A percentile compares a stretch with the other conserved stretches of the same genome.
Evolutionary conservation across 2,113 vertebrate genomes (phyloP).

Genomic region (Barbus barbus): DNA sequence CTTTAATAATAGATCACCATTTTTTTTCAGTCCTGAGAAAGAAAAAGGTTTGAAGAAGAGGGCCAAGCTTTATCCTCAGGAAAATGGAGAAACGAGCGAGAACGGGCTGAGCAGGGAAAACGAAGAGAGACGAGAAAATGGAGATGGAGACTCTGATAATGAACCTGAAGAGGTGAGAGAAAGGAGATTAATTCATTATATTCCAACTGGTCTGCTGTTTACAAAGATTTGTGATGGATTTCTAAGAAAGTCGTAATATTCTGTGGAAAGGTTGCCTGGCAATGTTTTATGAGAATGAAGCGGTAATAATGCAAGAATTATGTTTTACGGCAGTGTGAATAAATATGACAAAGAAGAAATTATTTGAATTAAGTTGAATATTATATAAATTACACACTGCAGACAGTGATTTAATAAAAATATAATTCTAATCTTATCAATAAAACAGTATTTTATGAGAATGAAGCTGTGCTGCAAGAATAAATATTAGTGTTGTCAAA

Average conservation of each 20-base stretch:
- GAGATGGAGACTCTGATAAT: conserved; percentile 81
- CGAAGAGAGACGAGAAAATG: conserved; percentile 78
- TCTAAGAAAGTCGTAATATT: neutral
- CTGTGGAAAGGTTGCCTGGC: neutral
- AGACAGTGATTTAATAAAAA: no score
- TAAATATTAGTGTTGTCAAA: no score
- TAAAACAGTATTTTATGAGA: no score
- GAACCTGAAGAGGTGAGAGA: conserved; percentile 82
- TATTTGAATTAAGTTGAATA: neutral
- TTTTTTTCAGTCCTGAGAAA: conserved; percentile 81
- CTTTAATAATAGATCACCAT: neutral
- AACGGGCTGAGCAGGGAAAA: conserved; percentile 78
- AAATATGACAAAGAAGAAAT: neutral
- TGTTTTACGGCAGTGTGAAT: neutral
- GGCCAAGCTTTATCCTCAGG: conserved; percentile 82
- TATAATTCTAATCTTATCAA: no score
- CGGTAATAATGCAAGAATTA: neutral
- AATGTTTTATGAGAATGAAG: neutral
- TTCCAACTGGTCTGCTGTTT: neutral
- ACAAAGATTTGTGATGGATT: neutral
- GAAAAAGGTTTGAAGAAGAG: conserved; percentile 88
- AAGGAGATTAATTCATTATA: neutral
- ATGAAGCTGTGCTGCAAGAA: no score
- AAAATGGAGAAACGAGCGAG: conserved; percentile 81
- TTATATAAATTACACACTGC: no score